Conservation (phyloP, 2,113 vertebrate genomes). For the Coracopsis vasa region DNA sequence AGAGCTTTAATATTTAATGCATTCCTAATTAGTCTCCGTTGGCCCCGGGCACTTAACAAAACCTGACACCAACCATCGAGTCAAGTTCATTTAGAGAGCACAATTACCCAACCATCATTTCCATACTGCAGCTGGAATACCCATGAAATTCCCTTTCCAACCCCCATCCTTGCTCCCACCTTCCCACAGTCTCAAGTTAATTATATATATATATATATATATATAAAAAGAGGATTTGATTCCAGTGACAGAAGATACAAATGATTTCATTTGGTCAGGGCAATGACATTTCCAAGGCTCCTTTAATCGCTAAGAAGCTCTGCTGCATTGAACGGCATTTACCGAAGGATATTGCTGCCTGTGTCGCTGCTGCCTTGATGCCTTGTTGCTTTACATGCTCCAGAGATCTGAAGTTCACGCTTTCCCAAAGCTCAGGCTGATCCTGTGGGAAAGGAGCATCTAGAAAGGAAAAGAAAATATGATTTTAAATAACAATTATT, state of each 20-base stretch:
- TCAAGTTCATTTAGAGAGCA: slow-evolving; percentile 81
- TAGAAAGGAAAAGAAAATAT: neutral
- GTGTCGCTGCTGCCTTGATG: neutral
- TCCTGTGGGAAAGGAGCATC: neutral
- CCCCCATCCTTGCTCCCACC: neutral
- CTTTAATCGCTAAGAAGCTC: slow-evolving; percentile 39
- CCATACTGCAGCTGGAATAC: slow-evolving; percentile 50
- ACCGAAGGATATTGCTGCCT: neutral
- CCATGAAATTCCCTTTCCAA: slow-evolving; percentile 40
- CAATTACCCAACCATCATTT: slow-evolving; percentile 75
- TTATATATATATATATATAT: slow-evolving; percentile 7
- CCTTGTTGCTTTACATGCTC: neutral
- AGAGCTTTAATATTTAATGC: slow-evolving; percentile 84
- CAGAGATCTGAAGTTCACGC: neutral
- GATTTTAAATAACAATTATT: neutral
- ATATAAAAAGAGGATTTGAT: slow-evolving; percentile 11
- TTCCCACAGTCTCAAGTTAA: slow-evolving; percentile 45
- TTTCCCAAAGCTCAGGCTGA: neutral
- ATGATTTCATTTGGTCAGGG: slow-evolving; percentile 62
- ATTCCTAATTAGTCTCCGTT: slow-evolving; percentile 80
- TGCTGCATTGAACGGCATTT: neutral
- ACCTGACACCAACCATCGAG: slow-evolving; percentile 75
- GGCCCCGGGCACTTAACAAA: slow-evolving; percentile 79
- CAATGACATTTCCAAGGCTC: slow-evolving; percentile 62
- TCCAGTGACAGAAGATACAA: slow-evolving; percentile 55